Conservation (phyloP, 1,140 invertebrate species). For the Uloborus diversus region DNA sequence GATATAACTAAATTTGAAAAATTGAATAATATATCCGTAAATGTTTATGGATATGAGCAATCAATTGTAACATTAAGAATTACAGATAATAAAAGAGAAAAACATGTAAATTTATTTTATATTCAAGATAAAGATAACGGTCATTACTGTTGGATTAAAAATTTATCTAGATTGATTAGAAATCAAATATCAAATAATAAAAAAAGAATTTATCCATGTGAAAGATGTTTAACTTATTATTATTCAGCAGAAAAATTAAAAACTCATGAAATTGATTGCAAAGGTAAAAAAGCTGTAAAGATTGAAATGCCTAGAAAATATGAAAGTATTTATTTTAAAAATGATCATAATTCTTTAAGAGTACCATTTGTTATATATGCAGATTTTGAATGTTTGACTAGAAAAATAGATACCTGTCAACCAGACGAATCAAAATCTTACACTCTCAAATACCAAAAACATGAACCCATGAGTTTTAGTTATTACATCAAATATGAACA, state of each 20-base stretch:
- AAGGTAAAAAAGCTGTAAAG: neutral
- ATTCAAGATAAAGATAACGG: slow-evolving; percentile 3
- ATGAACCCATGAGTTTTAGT: no score
- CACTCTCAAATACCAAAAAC: no score
- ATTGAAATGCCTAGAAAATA: slow-evolving; percentile 2
- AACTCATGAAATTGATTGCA: neutral
- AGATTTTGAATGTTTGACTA: slow-evolving; percentile 33
- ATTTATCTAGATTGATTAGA: neutral
- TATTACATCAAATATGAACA: no score
- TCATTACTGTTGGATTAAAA: slow-evolving; percentile 11
- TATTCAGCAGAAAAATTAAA: neutral
- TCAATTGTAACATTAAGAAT: neutral
- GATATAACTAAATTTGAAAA: slow-evolving; percentile 21
- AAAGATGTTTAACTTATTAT: neutral
- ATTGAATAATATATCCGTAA: slow-evolving; percentile 22
- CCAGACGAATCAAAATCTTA: no score
- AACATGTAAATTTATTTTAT: slow-evolving; percentile 30
- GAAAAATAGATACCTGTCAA: no score
- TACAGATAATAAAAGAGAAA: neutral
- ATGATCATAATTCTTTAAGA: neutral
- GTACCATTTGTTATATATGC: slow-evolving; percentile 11
- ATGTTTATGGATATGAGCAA: slow-evolving; percentile 3
- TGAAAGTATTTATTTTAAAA: neutral
- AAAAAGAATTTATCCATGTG: neutral
- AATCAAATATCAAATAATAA: neutral